These are phyloP conservation scores for Pimephales promelas DNA, from an alignment of 2,113 vertebrate species.

Conservation along the genomic window DNA sequence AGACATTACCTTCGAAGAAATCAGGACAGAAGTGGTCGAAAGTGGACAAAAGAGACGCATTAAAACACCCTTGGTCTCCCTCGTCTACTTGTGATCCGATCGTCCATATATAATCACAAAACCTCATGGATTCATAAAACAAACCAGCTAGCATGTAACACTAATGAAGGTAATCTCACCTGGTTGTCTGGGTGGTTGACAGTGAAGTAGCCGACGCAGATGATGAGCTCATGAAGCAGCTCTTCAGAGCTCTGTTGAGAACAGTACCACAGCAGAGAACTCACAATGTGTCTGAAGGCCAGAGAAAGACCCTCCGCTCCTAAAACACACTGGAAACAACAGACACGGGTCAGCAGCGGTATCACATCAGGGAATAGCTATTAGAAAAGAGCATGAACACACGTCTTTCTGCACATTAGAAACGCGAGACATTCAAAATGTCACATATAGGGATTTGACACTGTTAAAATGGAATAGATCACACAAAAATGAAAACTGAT, in stretches of 20 bases:
- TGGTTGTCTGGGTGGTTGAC: constrained; percentile 97
- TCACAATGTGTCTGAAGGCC: constrained; percentile 96
- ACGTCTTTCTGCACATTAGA: neutral
- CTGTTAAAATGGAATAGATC: neutral
- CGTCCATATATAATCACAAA: neutral
- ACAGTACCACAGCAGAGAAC: constrained; percentile 94
- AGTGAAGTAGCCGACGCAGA: constrained; percentile 97
- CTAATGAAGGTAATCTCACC: constrained; percentile 73
- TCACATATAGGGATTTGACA: neutral
- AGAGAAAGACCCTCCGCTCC: constrained; percentile 96
- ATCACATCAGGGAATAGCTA: too few species aligned
- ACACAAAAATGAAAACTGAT: neutral
- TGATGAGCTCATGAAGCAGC: constrained; percentile 93
- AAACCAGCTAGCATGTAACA: neutral
- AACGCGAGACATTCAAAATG: neutral
- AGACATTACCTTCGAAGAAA: too few species aligned
- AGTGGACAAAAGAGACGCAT: too few species aligned
- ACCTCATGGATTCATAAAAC: neutral
- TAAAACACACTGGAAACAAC: constrained; percentile 82
- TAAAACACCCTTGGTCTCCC: too few species aligned
- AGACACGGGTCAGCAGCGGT: neutral
- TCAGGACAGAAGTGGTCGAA: too few species aligned
- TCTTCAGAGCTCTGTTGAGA: constrained; percentile 90
- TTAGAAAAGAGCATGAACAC: too few species aligned
- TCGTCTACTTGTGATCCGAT: too few species aligned